phyloP scores from a whole-genome alignment of 64 coral and sea anemone species.

The Montipora capricornis region DNA sequence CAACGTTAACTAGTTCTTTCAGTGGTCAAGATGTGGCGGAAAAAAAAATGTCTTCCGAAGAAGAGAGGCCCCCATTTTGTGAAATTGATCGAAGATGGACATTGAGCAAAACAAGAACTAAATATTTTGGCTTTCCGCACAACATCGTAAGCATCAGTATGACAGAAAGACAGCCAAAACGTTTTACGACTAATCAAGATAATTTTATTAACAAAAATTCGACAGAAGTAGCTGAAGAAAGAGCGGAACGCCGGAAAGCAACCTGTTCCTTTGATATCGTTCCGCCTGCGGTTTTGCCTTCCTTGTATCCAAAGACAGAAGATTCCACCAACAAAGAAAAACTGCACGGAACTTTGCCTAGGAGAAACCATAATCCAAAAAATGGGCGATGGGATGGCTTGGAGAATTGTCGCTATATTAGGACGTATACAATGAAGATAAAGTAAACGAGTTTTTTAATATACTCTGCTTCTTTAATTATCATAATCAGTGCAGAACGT shows the following conservation, averaged over 20 bases:
- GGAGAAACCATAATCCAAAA: neutral
- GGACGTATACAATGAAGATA: neutral
- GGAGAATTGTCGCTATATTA: conserved; percentile 12
- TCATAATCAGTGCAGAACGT: no score
- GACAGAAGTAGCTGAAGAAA: neutral
- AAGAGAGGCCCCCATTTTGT: neutral
- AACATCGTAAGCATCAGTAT: neutral
- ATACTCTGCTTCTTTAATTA: no score
- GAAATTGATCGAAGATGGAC: no score
- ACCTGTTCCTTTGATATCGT: neutral
- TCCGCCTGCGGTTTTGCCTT: neutral
- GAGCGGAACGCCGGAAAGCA: neutral
- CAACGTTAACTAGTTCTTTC: neutral
- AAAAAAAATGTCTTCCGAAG: neutral
- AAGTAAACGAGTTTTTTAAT: no score
- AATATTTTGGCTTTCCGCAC: neutral
- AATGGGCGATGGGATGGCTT: neutral
- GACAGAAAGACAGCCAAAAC: neutral
- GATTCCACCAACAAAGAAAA: neutral
- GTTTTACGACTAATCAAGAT: neutral
- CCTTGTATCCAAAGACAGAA: conserved; percentile 2
- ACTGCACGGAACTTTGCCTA: neutral
- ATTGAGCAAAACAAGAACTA: neutral
- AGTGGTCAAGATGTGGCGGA: neutral
- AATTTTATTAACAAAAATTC: neutral